Conservation (phyloP, 2,888 invertebrate species). For the Temnothorax rugatulus region DNA sequence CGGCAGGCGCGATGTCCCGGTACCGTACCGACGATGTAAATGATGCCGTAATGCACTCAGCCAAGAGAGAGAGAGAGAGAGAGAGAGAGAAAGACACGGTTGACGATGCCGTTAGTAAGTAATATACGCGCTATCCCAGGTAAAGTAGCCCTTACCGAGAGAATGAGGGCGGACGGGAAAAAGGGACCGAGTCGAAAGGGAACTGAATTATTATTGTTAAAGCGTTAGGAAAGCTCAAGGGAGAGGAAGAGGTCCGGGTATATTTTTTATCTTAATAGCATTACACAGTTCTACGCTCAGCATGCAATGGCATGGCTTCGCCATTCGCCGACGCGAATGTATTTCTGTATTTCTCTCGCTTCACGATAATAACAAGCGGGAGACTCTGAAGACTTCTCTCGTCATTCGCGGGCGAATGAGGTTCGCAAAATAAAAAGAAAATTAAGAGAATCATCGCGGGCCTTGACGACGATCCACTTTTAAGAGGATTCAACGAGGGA, state of each 20-base stretch:
- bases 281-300: constrained; percentile 74
- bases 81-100: constrained; percentile 4
- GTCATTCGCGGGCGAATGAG: constrained; percentile 36
- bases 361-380: constrained; percentile 32
- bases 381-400: constrained; percentile 44
- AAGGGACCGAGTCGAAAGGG: constrained; percentile 6
- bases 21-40: constrained; percentile 37
- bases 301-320: constrained; percentile 67
- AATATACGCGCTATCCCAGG: constrained; percentile 34
- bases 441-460: constrained; percentile 20
- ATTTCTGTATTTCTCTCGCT: constrained; percentile 42
- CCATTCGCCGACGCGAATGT: constrained; percentile 33
- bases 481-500: constrained; percentile 49
- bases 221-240: neutral
- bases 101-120: constrained; percentile 54
- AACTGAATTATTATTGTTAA: constrained; percentile 30
- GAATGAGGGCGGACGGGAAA: constrained; percentile 3
- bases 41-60: constrained; percentile 53
- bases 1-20: constrained; percentile 20
- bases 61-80: neutral
- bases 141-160: constrained; percentile 49
- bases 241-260: constrained; percentile 45
- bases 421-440: constrained; percentile 9
- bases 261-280: constrained; percentile 74
- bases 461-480: constrained; percentile 24